Conservation (phyloP, 2,888 invertebrate genomes). For the Ashinkailepas kermadecensis region DNA sequence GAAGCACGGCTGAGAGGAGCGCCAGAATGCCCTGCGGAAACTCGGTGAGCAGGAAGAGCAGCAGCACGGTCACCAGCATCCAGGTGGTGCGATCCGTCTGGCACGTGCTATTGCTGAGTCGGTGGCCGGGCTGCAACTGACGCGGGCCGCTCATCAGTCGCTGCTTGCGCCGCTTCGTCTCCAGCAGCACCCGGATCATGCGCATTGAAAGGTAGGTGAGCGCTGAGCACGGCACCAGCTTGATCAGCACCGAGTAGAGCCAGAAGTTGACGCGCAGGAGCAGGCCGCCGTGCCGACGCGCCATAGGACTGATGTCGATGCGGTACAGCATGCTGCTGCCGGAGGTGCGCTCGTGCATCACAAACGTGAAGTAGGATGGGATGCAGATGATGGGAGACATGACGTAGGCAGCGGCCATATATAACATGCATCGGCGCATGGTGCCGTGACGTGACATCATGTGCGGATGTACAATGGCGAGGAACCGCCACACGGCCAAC, state of each 20-base stretch:
- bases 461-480: constrained; percentile 75
- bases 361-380: constrained; percentile 74
- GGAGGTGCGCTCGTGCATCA: constrained; percentile 45
- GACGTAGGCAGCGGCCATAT: constrained; percentile 69
- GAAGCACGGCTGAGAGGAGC: constrained; percentile 63
- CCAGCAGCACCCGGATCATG: constrained; percentile 32
- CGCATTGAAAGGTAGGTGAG: constrained; percentile 54
- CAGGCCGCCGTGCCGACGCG: constrained; percentile 40
- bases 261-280: constrained; percentile 63
- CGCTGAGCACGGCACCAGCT: constrained; percentile 79
- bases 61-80: constrained; percentile 33
- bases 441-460: constrained; percentile 74
- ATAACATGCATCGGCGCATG: constrained; percentile 63
- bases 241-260: constrained; percentile 86
- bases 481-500: constrained; percentile 85
- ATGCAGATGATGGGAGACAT: constrained; percentile 75
- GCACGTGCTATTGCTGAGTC: neutral
- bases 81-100: constrained; percentile 34
- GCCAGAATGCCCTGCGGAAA: constrained; percentile 51
- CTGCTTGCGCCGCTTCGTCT: constrained; percentile 24
- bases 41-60: constrained; percentile 34
- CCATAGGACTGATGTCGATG: constrained; percentile 57
- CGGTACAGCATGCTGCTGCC: neutral
- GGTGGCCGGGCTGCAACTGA: constrained; percentile 26
- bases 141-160: neutral